Conservation (phyloP, 2,113 vertebrate species). For the Gopherus evgoodei region DNA sequence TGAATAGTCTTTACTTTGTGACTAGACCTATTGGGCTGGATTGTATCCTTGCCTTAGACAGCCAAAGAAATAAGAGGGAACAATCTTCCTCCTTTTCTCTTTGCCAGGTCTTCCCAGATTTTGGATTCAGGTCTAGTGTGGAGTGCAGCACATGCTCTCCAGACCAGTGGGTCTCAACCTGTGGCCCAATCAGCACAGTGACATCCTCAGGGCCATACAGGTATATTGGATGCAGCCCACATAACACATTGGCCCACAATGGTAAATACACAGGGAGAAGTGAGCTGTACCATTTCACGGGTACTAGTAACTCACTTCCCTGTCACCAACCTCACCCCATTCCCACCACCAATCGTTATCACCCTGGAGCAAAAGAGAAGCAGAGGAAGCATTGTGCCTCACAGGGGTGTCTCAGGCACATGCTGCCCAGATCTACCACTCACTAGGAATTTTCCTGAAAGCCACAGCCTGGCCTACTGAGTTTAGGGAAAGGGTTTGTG, state of each 20-base stretch:
- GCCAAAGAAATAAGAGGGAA: neutral
- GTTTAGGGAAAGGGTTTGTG: neutral
- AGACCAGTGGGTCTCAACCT: neutral
- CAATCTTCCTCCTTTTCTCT: neutral
- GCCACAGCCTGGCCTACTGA: neutral
- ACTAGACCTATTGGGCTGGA: neutral
- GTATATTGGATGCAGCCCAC: no score
- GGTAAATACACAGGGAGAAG: neutral
- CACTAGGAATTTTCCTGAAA: neutral
- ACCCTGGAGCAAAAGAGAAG: neutral
- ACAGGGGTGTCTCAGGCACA: rapidly evolving
- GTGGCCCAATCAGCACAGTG: no score
- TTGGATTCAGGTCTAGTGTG: neutral
- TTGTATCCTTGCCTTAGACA: neutral
- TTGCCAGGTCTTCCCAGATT: neutral
- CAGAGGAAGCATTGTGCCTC: neutral
- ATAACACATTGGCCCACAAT: neutral
- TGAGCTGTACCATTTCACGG: neutral
- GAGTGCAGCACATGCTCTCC: neutral
- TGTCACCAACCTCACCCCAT: neutral
- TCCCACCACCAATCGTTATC: neutral
- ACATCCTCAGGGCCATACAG: no score
- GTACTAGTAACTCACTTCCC: neutral
- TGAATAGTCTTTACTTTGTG: neutral
- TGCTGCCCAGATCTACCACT: rapidly evolving